Conservation (phyloP, 1,140 invertebrate species). For the Cylas formicarius region DNA sequence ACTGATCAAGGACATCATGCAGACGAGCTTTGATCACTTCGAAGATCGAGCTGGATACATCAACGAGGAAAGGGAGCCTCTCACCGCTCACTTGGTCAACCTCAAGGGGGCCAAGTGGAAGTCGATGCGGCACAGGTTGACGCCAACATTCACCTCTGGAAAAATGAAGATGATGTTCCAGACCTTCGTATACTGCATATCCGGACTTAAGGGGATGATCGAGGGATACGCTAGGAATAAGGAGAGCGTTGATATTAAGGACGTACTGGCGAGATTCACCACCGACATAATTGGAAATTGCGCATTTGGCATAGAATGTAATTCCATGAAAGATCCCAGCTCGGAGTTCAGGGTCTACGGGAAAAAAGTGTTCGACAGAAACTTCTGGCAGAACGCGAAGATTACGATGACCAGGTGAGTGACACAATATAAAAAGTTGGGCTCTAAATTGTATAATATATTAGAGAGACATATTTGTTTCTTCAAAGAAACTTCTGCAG, state of each 20-base stretch:
- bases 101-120: slow-evolving; percentile 44
- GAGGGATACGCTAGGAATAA: background rate
- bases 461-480: too few relatives aligned
- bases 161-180: slow-evolving; percentile 44
- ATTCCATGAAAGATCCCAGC: slow-evolving; percentile 1
- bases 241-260: slow-evolving; percentile 4
- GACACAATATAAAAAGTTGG: too few relatives aligned
- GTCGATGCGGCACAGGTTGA: slow-evolving; percentile 40
- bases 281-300: slow-evolving; percentile 12
- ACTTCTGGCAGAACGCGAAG: too few relatives aligned
- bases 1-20: too few relatives aligned
- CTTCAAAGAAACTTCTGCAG: too few relatives aligned
- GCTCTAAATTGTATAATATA: too few relatives aligned
- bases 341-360: background rate
- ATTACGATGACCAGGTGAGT: too few relatives aligned
- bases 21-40: too few relatives aligned
- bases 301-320: slow-evolving; percentile 12
- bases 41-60: too few relatives aligned
- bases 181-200: slow-evolving; percentile 5
- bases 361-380: slow-evolving; percentile 2
- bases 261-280: slow-evolving; percentile 22
- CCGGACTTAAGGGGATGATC: slow-evolving; percentile 8
- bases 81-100: slow-evolving; percentile 44
- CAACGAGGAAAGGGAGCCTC: too few relatives aligned
- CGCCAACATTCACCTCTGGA: slow-evolving; percentile 46